Base-by-base conservation (phyloP, 2,113 vertebrate genomes). In the Apteryx mantelli region DNA sequence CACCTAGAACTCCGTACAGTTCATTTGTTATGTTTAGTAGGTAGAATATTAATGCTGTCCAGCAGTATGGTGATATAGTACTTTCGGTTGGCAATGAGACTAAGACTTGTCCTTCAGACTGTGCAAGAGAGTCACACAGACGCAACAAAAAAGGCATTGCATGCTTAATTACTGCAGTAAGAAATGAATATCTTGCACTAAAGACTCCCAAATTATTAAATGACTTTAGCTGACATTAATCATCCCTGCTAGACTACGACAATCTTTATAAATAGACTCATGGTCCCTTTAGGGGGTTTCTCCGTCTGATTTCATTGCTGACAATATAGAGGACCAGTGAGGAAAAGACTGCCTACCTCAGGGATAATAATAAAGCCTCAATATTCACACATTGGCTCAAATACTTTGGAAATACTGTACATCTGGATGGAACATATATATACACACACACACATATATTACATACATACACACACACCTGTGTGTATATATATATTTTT, bases 121-220 rank as follows among this genome's bases (percentile, higher is more conserved):
- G 18, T 82, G 40, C 56, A 73, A 89, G 48, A 61, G 60, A 74
- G 71, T 80, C 28, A 36, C 10, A 76, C 3, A 85, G 70, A 79
- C 21, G 38, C 32, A 81, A 50, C 53, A 89, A 79, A 73, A 82
- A 48, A 56, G 22, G 34, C 82, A 56, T 3, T 46, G 88, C 84
- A 83, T 82, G 79, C 89, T 92, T 95, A 93, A 94, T 94, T 94
- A 92, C 44, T 86, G 79, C 71, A 69, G 24, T 86, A 88, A 95
- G 86, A 83, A 94, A 91, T 74, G 44, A 34, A 13, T 81, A 66
- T 89, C 70, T 85, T 87, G 56, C 55, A 58, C 79, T 94, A 50
- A 94, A 95, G 88, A 61, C 60, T 86, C 25, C 21, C 42, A 86
- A 88, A 90, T 94, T 92, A 86, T 86, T 88, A 94, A 91, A 88